Conservation (phyloP, 2,113 vertebrate species). For the Neolamprologus kungweensis region DNA sequence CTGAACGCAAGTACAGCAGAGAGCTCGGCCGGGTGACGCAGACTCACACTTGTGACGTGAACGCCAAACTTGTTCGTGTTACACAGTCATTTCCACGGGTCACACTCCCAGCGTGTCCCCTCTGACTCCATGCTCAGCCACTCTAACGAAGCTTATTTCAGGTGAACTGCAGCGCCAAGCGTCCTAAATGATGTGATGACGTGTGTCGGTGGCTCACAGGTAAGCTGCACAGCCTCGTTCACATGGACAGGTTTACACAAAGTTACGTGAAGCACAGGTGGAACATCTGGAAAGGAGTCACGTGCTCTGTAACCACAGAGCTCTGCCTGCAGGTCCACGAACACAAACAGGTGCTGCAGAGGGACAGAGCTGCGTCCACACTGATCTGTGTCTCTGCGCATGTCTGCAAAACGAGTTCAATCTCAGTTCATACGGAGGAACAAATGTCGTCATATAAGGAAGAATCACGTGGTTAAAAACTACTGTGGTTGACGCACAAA, state of each 20-base stretch:
- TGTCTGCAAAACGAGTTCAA: background rate
- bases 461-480: background rate
- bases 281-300: background rate
- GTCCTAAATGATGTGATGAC: background rate
- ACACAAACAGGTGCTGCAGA: background rate
- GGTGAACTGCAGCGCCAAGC: background rate
- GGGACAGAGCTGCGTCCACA: background rate
- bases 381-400: fast-evolving
- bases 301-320: background rate
- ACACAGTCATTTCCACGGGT: background rate
- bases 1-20: fast-evolving
- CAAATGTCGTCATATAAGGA: background rate
- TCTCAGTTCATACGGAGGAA: background rate
- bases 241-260: fast-evolving
- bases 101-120: background rate
- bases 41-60: background rate
- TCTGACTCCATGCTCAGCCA: background rate
- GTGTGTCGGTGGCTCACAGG: background rate
- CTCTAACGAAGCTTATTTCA: background rate
- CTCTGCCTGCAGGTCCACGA: background rate
- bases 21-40: background rate
- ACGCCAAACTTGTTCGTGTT: background rate
- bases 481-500: fast-evolving
- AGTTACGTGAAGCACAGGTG: background rate
- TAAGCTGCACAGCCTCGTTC: background rate